A percentile compares a stretch with the other conserved stretches of the same genome.
Conservation (phyloP, 2,888 invertebrate genomes). For the Sesamia inferens region DNA sequence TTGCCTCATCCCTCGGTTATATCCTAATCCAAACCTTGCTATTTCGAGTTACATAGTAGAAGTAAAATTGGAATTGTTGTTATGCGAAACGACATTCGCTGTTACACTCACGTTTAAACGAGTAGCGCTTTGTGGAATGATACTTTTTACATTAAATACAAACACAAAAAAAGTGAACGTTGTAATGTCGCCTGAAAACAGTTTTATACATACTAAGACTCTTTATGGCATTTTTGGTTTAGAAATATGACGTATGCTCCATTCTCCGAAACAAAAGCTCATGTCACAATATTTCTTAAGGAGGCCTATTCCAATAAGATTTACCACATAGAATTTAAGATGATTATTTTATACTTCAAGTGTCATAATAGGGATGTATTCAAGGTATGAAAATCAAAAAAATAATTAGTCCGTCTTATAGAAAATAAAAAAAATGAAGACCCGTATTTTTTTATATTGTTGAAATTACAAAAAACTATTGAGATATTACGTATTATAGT, state of each 20-base stretch:
- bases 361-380: too few species aligned
- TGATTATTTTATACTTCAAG: not conserved
- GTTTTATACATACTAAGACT: not conserved
- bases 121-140: slow-evolving; percentile 11
- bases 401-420: too few species aligned
- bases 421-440: too few species aligned
- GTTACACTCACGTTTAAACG: slow-evolving; percentile 25
- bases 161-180: not conserved
- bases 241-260: not conserved
- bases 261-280: not conserved
- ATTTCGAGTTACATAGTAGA: slow-evolving; percentile 14
- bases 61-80: slow-evolving; percentile 31
- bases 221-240: not conserved
- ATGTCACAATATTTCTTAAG: not conserved
- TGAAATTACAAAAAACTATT: too few species aligned
- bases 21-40: slow-evolving; percentile 5
- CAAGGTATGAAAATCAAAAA: too few species aligned
- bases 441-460: too few species aligned
- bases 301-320: not conserved
- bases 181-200: slow-evolving; percentile 12
- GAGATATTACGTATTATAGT: too few species aligned
- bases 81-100: slow-evolving; percentile 25
- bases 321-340: not conserved
- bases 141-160: slow-evolving; percentile 20
- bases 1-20: not conserved